phyloP scores from a whole-genome alignment of 2,797 vertebrate species.

The Sebastes paucispinis region DNA sequence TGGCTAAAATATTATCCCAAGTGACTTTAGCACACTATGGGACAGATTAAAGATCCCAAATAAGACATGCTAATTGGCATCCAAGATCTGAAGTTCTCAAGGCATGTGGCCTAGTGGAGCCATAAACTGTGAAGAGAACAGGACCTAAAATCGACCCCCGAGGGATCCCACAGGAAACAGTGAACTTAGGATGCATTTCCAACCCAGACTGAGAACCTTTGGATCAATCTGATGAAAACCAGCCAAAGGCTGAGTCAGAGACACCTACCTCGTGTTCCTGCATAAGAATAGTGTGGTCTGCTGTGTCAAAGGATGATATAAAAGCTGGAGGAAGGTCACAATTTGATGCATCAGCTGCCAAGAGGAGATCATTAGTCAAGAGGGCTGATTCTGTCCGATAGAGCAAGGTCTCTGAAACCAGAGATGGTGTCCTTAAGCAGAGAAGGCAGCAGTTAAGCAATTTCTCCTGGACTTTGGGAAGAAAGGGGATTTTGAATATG shows the following conservation, averaged over 20 bases:
- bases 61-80: neutral
- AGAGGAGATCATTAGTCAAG: conserved; percentile 34
- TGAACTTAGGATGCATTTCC: neutral
- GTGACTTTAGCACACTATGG: neutral
- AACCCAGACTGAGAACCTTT: neutral
- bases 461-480: neutral
- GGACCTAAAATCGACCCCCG: neutral
- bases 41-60: neutral
- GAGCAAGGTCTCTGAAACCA: conserved; percentile 20
- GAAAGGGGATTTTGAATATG: conserved; percentile 17
- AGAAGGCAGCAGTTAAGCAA: neutral
- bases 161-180: neutral
- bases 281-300: neutral
- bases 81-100: neutral
- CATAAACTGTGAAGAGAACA: neutral
- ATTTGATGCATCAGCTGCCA: conserved; percentile 42
- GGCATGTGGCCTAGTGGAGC: neutral
- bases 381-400: conserved; percentile 29
- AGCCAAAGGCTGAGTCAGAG: neutral
- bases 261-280: neutral
- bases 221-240: neutral
- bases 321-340: conserved; percentile 14
- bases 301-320: conserved; percentile 12
- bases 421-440: conserved; percentile 6
- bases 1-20: neutral